A percentile compares a stretch with the other conserved stretches of the same genome.
phyloP scores from a whole-genome alignment of 2,888 invertebrate genomes.

The Cephus spinipes region DNA sequence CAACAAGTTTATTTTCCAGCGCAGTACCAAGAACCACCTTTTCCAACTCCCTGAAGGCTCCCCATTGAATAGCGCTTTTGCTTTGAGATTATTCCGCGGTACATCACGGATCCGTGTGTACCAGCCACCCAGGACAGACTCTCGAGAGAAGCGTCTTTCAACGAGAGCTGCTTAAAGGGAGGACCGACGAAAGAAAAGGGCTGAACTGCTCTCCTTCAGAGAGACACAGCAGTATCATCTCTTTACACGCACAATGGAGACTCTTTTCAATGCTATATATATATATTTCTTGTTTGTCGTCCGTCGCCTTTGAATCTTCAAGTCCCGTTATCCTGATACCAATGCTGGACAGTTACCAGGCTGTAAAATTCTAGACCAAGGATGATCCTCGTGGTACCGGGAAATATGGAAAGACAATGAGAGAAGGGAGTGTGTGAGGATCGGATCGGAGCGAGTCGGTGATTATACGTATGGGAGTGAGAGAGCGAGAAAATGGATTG shows the following conservation, averaged over 20 bases:
- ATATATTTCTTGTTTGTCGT: too few relatives aligned
- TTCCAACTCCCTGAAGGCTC: constrained; percentile 6
- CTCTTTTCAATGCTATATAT: too few relatives aligned
- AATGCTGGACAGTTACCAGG: too few relatives aligned
- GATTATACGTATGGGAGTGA: not conserved
- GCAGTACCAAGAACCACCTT: not conserved
- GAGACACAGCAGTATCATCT: not conserved
- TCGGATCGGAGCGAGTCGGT: not conserved
- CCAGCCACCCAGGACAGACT: not conserved
- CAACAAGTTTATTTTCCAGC: constrained; percentile 25
- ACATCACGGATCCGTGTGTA: constrained; percentile 8
- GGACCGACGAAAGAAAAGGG: too few relatives aligned
- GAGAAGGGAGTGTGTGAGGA: constrained; percentile 6
- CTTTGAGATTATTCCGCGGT: constrained; percentile 24
- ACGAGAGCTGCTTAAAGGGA: too few relatives aligned
- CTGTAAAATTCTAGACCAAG: too few relatives aligned
- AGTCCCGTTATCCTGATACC: too few relatives aligned
- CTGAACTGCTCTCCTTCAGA: not conserved
- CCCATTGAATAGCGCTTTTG: constrained; percentile 23
- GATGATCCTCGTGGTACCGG: too few relatives aligned
- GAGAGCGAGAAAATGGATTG: not conserved
- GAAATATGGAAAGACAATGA: too few relatives aligned
- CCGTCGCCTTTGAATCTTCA: too few relatives aligned
- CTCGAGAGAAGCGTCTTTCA: not conserved
- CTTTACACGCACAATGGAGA: not conserved